Percentiles rank a stretch among this genome's conserved stretches.
These are phyloP conservation scores for Mesocentrotus franciscanus DNA, from an alignment of 53 echinoderm and acorn worm species.

Conservation along the genomic window DNA sequence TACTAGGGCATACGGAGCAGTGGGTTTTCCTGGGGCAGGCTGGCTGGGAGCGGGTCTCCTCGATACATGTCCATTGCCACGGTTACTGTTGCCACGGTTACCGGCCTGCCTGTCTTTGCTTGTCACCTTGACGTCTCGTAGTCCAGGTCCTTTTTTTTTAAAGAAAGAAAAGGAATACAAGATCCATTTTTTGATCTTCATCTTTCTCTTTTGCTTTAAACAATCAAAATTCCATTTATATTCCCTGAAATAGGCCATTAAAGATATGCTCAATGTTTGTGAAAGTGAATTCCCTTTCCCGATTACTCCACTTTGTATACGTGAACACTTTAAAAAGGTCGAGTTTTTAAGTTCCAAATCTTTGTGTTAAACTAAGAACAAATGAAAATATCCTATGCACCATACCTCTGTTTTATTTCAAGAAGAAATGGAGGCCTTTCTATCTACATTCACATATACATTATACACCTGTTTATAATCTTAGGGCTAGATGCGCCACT, in stretches of 20 bases:
- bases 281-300: not conserved
- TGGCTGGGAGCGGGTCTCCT: slow-evolving; percentile 48
- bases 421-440: not conserved
- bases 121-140: slow-evolving; percentile 70
- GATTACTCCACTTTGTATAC: not conserved
- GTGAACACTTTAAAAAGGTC: not conserved
- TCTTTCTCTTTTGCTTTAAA: not conserved
- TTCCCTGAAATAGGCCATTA: not conserved
- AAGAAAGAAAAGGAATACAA: not conserved
- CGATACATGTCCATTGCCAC: slow-evolving; percentile 61
- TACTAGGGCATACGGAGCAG: slow-evolving; percentile 58
- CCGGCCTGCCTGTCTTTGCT: slow-evolving; percentile 48
- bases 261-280: not conserved
- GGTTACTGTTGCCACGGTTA: slow-evolving; percentile 61
- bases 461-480: not conserved
- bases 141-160: slow-evolving; percentile 69
- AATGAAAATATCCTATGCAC: not conserved
- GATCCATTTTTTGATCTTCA: not conserved
- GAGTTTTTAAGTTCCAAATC: not conserved
- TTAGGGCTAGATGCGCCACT: not conserved
- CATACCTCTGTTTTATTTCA: not conserved
- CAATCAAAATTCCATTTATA: not conserved
- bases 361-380: not conserved
- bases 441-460: not conserved
- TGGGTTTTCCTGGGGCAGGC: slow-evolving; percentile 24